Conservation (phyloP, 2,888 invertebrate genomes). For the Ennomos fuscantarius region DNA sequence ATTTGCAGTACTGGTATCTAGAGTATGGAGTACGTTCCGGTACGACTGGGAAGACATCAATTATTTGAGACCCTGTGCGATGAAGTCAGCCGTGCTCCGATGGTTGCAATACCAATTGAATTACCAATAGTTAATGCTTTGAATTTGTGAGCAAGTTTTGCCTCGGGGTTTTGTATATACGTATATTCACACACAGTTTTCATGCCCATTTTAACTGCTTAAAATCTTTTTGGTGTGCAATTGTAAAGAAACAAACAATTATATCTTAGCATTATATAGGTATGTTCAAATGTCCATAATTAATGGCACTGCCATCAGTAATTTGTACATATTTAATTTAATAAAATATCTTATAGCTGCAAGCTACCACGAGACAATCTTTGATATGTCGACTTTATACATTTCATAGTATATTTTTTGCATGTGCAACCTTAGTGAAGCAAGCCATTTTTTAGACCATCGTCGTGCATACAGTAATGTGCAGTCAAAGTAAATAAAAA, state of each 20-base stretch:
- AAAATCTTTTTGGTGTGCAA: background rate
- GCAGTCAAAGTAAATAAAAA: slow-evolving; percentile 9
- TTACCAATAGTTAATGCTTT: slow-evolving; percentile 50
- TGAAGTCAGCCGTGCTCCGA: slow-evolving; percentile 42
- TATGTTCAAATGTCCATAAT: no score
- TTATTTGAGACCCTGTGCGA: slow-evolving; percentile 56
- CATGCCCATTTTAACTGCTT: background rate
- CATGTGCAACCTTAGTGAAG: background rate
- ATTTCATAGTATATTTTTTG: no score
- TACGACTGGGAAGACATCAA: slow-evolving; percentile 58
- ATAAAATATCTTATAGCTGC: no score
- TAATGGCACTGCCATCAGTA: no score
- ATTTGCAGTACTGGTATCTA: slow-evolving; percentile 14
- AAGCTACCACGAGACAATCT: no score
- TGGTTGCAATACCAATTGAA: slow-evolving; percentile 45
- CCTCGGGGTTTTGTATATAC: slow-evolving; percentile 10
- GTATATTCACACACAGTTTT: no score
- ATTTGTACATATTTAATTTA: no score
- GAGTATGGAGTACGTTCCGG: slow-evolving; percentile 45
- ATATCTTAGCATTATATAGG: no score
- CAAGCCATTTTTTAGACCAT: background rate
- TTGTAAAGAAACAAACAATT: no score
- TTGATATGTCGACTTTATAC: no score
- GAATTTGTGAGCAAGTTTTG: slow-evolving; percentile 47
- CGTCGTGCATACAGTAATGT: background rate